These are phyloP conservation scores for Rhagophthalmus giganteus DNA, from an alignment of 2,888 invertebrate species.

Conservation along the genomic window DNA sequence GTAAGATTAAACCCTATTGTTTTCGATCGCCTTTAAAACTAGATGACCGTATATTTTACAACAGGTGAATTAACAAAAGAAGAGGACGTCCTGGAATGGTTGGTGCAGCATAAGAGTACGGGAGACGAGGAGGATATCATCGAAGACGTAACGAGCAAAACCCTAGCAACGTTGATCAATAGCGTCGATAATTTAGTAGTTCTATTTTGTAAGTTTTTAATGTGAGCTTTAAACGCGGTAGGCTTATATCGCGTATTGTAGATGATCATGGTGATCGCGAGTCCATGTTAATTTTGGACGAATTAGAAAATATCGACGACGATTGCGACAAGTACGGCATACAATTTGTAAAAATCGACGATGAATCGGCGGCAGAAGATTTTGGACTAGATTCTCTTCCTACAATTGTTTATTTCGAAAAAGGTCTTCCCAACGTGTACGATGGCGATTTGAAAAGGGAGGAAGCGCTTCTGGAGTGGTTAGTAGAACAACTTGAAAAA, in stretches of 20 bases:
- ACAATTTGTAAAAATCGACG: constrained; percentile 91
- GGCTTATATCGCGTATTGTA: constrained; percentile 26
- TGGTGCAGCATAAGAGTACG: constrained; percentile 89
- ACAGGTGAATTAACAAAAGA: constrained; percentile 85
- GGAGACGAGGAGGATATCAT: constrained; percentile 93
- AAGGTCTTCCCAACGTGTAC: constrained; percentile 89
- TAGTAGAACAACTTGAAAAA: constrained; percentile 82
- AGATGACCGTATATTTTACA: too few species aligned
- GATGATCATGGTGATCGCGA: constrained; percentile 90
- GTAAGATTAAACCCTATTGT: constrained; percentile 58
- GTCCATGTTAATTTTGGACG: constrained; percentile 80
- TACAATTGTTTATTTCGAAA: constrained; percentile 90
- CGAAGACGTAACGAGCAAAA: constrained; percentile 91
- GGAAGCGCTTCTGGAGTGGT: constrained; percentile 86
- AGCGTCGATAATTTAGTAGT: constrained; percentile 91
- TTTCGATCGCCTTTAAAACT: too few species aligned
- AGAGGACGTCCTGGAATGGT: constrained; percentile 91
- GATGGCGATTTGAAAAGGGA: constrained; percentile 89
- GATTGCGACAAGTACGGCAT: constrained; percentile 91
- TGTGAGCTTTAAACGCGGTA: too few species aligned
- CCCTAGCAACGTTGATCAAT: constrained; percentile 82
- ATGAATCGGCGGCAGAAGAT: constrained; percentile 77
- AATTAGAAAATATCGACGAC: constrained; percentile 91
- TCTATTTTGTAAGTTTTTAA: constrained; percentile 82
- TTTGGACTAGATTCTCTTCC: constrained; percentile 84